phyloP scores from a whole-genome alignment of 64 coral and sea anemone genomes.

The Montipora sp. region DNA sequence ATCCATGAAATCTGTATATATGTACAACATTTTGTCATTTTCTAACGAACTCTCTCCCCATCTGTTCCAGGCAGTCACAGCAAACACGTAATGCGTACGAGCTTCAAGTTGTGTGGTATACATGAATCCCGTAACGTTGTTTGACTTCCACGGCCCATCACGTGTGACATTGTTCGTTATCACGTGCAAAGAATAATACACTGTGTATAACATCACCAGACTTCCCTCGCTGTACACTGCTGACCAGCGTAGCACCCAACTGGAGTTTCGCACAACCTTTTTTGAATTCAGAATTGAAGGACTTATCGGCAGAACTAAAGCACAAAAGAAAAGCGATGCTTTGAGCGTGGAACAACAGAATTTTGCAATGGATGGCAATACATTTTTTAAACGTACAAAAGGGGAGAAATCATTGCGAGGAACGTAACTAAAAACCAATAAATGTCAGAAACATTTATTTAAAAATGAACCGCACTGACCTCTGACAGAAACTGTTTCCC shows the following conservation, averaged over 20 bases:
- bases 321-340: not conserved
- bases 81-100: constrained; percentile 5
- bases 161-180: not conserved
- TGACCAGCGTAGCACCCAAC: constrained; percentile 10
- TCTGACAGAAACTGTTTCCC: not conserved
- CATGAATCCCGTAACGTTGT: constrained; percentile 1
- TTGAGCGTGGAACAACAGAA: too few relatives aligned
- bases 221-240: constrained; percentile 4
- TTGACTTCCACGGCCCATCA: not conserved
- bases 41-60: constrained; percentile 21
- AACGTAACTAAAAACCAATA: too few relatives aligned
- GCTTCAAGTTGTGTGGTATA: not conserved
- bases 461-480: not conserved
- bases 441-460: too few relatives aligned
- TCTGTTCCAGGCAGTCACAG: constrained; percentile 19
- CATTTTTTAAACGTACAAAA: too few relatives aligned
- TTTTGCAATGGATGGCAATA: too few relatives aligned
- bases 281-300: constrained; percentile 8
- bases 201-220: constrained; percentile 2
- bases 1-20: not conserved
- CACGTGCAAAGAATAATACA: not conserved
- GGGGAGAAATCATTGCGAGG: too few relatives aligned
- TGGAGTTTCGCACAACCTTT: not conserved
- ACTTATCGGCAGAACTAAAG: constrained; percentile 10
- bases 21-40: not conserved